A percentile compares a stretch with the other conserved stretches of the same genome.
Conservation (phyloP, 2,797 vertebrate genomes). For the Triplophysa yarkandensis region DNA sequence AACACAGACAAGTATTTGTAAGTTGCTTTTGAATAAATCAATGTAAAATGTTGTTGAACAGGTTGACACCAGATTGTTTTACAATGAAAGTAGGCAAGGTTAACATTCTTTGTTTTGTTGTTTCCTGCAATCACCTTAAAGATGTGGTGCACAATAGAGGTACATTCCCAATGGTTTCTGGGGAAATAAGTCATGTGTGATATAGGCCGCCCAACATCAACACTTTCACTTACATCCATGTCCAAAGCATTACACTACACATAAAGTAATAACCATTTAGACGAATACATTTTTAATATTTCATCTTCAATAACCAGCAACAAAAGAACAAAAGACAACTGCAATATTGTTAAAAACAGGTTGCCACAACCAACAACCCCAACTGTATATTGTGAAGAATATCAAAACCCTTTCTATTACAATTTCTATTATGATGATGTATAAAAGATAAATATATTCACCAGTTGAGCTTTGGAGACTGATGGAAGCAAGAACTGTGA, state of each 20-base stretch:
- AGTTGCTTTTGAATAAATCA: too few species aligned
- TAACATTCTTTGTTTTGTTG: background rate
- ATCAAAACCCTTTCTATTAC: too few species aligned
- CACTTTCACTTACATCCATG: background rate
- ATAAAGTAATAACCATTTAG: background rate
- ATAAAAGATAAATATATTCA: constrained; percentile 43
- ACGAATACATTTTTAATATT: background rate
- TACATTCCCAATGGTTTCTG: background rate
- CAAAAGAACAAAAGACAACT: background rate
- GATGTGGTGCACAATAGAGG: background rate
- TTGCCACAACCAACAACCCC: background rate
- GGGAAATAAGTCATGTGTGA: background rate
- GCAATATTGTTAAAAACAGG: background rate
- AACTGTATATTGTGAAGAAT: too few species aligned
- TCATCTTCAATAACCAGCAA: background rate
- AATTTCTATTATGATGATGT: background rate
- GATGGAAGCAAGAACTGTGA: constrained; percentile 25
- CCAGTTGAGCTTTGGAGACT: constrained; percentile 33
- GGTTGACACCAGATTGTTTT: background rate
- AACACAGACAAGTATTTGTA: too few species aligned
- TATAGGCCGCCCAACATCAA: background rate
- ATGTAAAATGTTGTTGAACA: constrained; percentile 8
- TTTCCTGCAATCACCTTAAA: background rate
- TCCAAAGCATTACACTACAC: background rate
- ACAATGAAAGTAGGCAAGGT: background rate